A percentile compares a stretch with the other conserved stretches of the same genome.
phyloP scores from a whole-genome alignment of 2,113 vertebrate genomes.

The Xiphorhynchus elegans region DNA sequence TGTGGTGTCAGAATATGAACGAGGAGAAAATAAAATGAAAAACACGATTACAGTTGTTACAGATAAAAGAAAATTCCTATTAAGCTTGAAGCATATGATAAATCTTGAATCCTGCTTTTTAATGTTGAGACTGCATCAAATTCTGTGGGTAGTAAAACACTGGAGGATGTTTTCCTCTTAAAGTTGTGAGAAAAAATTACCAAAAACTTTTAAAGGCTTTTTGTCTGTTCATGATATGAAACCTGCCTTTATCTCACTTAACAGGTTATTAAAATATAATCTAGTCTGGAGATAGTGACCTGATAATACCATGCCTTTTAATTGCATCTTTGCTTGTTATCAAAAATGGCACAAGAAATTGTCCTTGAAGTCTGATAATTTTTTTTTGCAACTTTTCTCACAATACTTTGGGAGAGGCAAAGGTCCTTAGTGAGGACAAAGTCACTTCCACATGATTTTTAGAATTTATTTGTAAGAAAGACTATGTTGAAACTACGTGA shows the following conservation, averaged over 20 bases:
- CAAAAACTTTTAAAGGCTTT: not conserved
- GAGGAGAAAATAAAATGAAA: not conserved
- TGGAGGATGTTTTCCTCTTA: not conserved
- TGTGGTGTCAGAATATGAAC: not conserved
- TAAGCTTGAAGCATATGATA: constrained; percentile 57
- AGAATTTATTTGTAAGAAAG: constrained; percentile 5
- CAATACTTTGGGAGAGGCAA: not conserved
- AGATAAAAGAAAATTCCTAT: constrained; percentile 44
- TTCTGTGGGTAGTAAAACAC: not conserved
- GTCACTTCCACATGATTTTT: not conserved
- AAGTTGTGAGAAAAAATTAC: not conserved
- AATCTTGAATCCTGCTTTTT: constrained; percentile 4
- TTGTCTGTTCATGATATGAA: not conserved
- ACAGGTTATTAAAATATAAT: not conserved
- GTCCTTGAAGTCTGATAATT: not conserved
- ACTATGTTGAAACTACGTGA: not conserved
- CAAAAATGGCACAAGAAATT: not conserved
- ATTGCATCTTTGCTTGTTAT: not conserved
- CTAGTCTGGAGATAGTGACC: not conserved
- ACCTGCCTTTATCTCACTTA: not conserved
- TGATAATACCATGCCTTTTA: not conserved
- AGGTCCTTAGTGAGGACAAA: constrained; percentile 14
- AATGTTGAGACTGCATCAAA: not conserved
- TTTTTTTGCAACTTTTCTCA: not conserved
- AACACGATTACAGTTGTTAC: not conserved